Evolutionary conservation across 2,888 invertebrate species (phyloP), one percentile per base, ranked within the genome.

Genomic region (Dyspetes luteomarginatus): DNA sequence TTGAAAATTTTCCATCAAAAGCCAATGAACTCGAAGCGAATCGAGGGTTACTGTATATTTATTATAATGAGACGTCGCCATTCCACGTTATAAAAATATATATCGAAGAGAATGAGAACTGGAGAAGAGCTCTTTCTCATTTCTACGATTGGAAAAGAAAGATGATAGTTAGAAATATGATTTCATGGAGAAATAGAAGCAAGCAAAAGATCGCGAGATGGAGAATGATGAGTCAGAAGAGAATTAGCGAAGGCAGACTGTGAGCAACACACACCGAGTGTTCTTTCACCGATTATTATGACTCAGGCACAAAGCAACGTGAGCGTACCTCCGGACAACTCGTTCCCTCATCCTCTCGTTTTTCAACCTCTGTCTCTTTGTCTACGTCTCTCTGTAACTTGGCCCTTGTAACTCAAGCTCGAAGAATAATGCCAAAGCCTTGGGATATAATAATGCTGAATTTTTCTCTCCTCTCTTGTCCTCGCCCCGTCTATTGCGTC

Each of bases 261-360:
- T 56, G 64, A 15, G 17, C 45, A 84, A 83, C 85, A 79, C n/a
- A 73, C 78, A 43, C 68, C 83, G 83, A 74, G 82, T 82, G 85
- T 85, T 88, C 81, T 86, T 80, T 85, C 84, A 12, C 83, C 83
- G 83, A 87, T 88, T 87, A 88, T 89, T 86, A 86, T 86, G 77
- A 82, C 78, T n/a, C n/a, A 71, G 71, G 79, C 84, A 89, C 86
- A 88, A 87, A 87, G 86, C 84, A 82, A 72, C 69, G 75, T 73
- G 68, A 64, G 48, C 45, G 48, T 17, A 22, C 45, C 24, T 73
- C 62, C 78, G 62, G 45, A 64, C 64, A 67, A 69, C 73, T 64
- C 62, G 64, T 71, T 75, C 5, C 15, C 48, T n/a, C 69, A 50
- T 75, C 69, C 69, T 75, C 65, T 64, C n/a, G 58, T 19, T 28